phyloP scores from a whole-genome alignment of 1,140 invertebrate species.

The Periplaneta americana region DNA sequence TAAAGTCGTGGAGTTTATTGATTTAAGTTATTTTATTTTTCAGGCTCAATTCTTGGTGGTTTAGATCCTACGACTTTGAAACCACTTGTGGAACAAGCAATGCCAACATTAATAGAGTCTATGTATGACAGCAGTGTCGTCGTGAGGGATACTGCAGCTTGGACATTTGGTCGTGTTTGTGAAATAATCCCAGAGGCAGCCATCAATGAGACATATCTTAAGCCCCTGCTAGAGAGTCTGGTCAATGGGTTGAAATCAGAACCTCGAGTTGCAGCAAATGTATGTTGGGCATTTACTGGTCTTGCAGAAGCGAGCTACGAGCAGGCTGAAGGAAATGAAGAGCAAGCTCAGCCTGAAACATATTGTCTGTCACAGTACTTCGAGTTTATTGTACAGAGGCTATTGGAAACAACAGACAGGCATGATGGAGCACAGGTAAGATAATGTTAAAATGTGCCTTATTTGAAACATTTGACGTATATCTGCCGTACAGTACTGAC shows the following conservation, averaged over 20 bases:
- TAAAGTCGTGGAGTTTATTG: constrained; percentile 7
- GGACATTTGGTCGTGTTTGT: constrained; percentile 97
- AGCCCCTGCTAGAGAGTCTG: constrained; percentile 82
- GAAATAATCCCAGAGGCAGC: constrained; percentile 95
- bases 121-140: constrained; percentile 91
- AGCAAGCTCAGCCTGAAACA: constrained; percentile 82
- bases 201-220: constrained; percentile 81
- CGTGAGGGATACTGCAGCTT: constrained; percentile 95
- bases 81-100: constrained; percentile 92
- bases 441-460: no score
- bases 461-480: no score
- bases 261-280: constrained; percentile 94
- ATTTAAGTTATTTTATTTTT: constrained; percentile 15
- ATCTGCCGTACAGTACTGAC: no score
- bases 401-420: constrained; percentile 92
- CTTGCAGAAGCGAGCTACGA: constrained; percentile 97
- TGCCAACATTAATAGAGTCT: constrained; percentile 88
- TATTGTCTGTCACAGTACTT: constrained; percentile 93
- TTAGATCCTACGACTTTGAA: constrained; percentile 82
- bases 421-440: constrained; percentile 65
- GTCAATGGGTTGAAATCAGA: constrained; percentile 86
- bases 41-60: constrained; percentile 88
- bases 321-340: constrained; percentile 52
- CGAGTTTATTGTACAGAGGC: constrained; percentile 84
- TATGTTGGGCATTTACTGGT: constrained; percentile 99